Evolutionary conservation across 23 tunicate species (phyloP).

Genomic region (Halocynthia aurantium): DNA sequence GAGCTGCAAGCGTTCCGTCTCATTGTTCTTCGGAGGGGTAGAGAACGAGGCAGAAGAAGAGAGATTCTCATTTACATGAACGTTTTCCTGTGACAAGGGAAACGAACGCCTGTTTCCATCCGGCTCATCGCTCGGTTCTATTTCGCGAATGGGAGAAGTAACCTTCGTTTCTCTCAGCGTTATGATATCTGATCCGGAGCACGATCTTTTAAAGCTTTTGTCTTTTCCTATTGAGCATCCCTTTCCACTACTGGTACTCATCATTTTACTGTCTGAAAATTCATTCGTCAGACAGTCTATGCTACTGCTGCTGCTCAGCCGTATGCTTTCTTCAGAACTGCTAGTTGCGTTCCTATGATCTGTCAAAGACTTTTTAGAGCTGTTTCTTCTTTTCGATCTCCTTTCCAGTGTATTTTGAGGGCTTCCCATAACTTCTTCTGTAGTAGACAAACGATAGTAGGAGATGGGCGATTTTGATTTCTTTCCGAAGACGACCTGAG

Average conservation of each 20-base stretch:
- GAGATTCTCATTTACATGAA: neutral
- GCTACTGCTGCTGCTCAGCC: constrained; percentile 16
- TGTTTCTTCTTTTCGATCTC: too few species aligned
- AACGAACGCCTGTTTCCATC: neutral
- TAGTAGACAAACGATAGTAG: constrained; percentile 11
- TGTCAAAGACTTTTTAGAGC: neutral
- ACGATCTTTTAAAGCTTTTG: neutral
- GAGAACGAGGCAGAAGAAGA: constrained; percentile 4
- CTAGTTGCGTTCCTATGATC: neutral
- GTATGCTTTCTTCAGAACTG: constrained; percentile 17
- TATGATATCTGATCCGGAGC: constrained; percentile 7
- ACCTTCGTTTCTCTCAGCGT: neutral
- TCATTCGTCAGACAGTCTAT: constrained; percentile 2
- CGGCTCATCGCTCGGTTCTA: neutral
- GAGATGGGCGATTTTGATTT: neutral
- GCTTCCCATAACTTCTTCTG: neutral
- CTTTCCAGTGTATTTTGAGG: too few species aligned
- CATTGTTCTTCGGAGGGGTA: constrained; percentile 21
- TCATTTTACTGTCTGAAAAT: too few species aligned
- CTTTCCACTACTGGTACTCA: neutral
- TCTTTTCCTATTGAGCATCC: neutral
- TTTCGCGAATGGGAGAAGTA: neutral
- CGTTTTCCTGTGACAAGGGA: neutral
- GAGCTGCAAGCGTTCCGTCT: neutral
- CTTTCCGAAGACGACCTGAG: neutral